Percentiles rank a stretch among this genome's conserved stretches.
Evolutionary conservation across 1,140 invertebrate species (phyloP).

Genomic region (Tribolium castaneum): DNA sequence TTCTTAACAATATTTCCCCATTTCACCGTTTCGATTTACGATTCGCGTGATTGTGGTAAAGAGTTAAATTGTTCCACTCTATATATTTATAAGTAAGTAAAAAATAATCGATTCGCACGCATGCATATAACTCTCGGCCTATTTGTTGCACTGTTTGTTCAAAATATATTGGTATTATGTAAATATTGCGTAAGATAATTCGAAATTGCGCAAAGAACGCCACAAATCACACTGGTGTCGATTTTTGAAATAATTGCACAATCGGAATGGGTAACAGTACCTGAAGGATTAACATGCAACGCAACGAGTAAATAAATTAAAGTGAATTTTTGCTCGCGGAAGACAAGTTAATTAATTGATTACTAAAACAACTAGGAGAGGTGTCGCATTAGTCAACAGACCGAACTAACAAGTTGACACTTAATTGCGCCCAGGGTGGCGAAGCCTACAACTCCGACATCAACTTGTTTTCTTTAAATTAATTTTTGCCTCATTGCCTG

Average conservation of each 20-base stretch:
- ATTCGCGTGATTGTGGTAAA: constrained; percentile 12
- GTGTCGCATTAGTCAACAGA: constrained; percentile 34
- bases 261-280: not conserved
- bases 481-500: constrained; percentile 33
- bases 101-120: constrained; percentile 15
- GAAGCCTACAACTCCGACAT: constrained; percentile 29
- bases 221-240: constrained; percentile 19
- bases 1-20: constrained; percentile 9
- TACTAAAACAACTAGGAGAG: constrained; percentile 32
- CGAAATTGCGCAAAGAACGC: constrained; percentile 1
- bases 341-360: constrained; percentile 36
- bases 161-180: constrained; percentile 40
- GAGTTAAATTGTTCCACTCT: constrained; percentile 6
- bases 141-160: constrained; percentile 36
- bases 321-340: constrained; percentile 1
- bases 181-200: constrained; percentile 40
- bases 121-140: constrained; percentile 37
- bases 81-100: constrained; percentile 25
- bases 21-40: not conserved
- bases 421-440: constrained; percentile 34
- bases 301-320: not conserved
- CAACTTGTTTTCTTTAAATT: constrained; percentile 36
- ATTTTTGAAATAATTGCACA: constrained; percentile 20
- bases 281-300: constrained; percentile 3
- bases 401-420: constrained; percentile 34